Conservation (phyloP, 2,888 invertebrate genomes). For the Melieria crassipennis region DNA sequence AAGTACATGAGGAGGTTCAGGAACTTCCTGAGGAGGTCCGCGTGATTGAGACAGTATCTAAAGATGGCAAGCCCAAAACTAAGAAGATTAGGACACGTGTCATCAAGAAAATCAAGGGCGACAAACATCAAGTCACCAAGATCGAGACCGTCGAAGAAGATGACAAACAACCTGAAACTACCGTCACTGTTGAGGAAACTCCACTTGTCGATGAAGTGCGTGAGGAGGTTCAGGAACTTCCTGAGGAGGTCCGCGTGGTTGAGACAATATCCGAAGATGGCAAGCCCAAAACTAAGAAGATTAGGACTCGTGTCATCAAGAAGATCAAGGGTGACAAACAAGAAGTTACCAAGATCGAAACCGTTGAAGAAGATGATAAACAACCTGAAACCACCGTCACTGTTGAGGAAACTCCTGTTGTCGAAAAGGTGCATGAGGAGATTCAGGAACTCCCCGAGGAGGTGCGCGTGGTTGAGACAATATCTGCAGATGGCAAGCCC, state of each 20-base stretch:
- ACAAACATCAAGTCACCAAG: slow-evolving; percentile 40
- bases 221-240: slow-evolving; percentile 30
- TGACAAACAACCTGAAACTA: slow-evolving; percentile 38
- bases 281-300: slow-evolving; percentile 32
- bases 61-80: slow-evolving; percentile 37
- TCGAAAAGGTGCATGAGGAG: slow-evolving; percentile 31
- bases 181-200: slow-evolving; percentile 38
- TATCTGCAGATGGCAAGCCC: slow-evolving; percentile 37
- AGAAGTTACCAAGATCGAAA: slow-evolving; percentile 38
- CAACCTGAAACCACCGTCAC: slow-evolving; percentile 39
- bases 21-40: slow-evolving; percentile 38
- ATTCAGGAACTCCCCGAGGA: slow-evolving; percentile 35
- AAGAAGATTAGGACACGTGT: slow-evolving; percentile 37
- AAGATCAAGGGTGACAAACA: slow-evolving; percentile 38
- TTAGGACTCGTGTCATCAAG: slow-evolving; percentile 38
- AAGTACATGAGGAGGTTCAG: slow-evolving; percentile 25
- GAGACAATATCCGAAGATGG: slow-evolving; percentile 36
- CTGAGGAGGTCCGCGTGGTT: slow-evolving; percentile 36
- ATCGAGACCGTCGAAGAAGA: slow-evolving; percentile 40
- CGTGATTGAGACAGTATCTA: slow-evolving; percentile 33
- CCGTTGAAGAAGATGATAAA: slow-evolving; percentile 40
- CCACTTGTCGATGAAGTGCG: slow-evolving; percentile 24
- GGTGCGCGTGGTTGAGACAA: slow-evolving; percentile 33
- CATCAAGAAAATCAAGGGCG: slow-evolving; percentile 39
- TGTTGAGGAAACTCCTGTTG: slow-evolving; percentile 31